Evolutionary conservation across 2,113 vertebrate genomes (phyloP), one percentile per base, ranked within the genome.

Genomic region (Vidua chalybeata): DNA sequence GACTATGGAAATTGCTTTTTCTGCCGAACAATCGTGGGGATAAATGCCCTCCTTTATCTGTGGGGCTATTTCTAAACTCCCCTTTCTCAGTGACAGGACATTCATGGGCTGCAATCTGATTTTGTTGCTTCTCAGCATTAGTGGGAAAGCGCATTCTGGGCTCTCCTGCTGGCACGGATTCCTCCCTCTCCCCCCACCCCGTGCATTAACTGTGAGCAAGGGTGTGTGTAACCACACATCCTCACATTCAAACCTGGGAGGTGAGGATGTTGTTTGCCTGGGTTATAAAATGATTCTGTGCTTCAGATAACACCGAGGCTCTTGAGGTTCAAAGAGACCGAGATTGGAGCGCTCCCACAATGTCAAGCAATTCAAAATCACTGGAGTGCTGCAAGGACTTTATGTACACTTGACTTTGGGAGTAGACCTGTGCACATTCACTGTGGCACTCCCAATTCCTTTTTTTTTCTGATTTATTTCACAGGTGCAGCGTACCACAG

Each of bases 1-100:
- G 96, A 93, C 94, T 93, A 93, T 95, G 93, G 67, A 96, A 95
- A 97, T 96, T 54, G 83, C 92, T 95, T 95, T 96, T 95, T 94
- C 83, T 93, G 90, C 83, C 85, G 56, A 81, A 96, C 90, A 95
- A 93, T 95, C 28, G 11, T n/a, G 79, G 72, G 90, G 67, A 97
- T 93, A 96, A 96, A 96, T 94, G 94, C 86, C 88, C 69, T 92
- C 96, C 86, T 96, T 96, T 97, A 96, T 95, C 94, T 94, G 5
- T 49, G 80, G 79, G 86, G 73, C 91, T 96, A 92, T 88, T 96
- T 93, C 94, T 94, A 84, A 93, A 94, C 94, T 94, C 83, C 74
- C 88, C 63, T 89, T 92, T 93, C 92, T 93, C 92, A 68, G 28
- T 17, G 83, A 67, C 12, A 13, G 85, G 68, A 88, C 94, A 86